Evolutionary conservation across 2,888 invertebrate genomes (phyloP).

Genomic region (Malthinus flaveolus): DNA sequence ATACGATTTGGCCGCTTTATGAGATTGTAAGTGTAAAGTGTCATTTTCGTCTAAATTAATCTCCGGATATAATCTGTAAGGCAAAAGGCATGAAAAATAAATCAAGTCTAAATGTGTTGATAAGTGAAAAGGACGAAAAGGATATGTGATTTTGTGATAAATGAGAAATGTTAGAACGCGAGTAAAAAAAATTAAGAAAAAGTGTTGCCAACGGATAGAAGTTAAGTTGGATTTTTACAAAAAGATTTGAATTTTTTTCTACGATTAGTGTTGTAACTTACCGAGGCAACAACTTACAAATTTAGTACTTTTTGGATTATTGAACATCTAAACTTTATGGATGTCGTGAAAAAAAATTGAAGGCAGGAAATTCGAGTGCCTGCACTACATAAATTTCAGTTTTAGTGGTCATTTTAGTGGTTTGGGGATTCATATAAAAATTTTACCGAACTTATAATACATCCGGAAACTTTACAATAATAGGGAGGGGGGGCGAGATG

Average conservation of each 20-base stretch:
- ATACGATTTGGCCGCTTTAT: background rate
- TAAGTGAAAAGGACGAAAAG: constrained; percentile 7
- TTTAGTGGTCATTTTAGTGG: background rate
- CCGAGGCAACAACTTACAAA: background rate
- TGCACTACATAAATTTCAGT: too few species aligned
- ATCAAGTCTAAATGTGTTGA: constrained; percentile 34
- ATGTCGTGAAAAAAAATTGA: too few species aligned
- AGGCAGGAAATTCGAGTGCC: too few species aligned
- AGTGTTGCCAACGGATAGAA: background rate
- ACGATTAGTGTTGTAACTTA: background rate
- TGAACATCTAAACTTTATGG: too few species aligned
- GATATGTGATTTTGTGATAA: constrained; percentile 35
- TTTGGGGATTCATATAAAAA: background rate
- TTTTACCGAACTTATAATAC: too few species aligned
- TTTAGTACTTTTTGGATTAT: too few species aligned
- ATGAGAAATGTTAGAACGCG: constrained; percentile 25
- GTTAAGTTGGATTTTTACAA: constrained; percentile 2
- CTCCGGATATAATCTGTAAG: background rate
- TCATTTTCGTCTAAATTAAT: constrained; percentile 3
- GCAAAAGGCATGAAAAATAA: constrained; percentile 31
- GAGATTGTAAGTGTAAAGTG: background rate
- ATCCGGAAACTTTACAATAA: too few species aligned
- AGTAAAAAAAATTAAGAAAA: constrained; percentile 20
- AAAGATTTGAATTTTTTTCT: constrained; percentile 1
- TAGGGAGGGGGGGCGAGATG: too few species aligned